Conservation (phyloP, 2,888 invertebrate species). For the Pheosia gnoma region DNA sequence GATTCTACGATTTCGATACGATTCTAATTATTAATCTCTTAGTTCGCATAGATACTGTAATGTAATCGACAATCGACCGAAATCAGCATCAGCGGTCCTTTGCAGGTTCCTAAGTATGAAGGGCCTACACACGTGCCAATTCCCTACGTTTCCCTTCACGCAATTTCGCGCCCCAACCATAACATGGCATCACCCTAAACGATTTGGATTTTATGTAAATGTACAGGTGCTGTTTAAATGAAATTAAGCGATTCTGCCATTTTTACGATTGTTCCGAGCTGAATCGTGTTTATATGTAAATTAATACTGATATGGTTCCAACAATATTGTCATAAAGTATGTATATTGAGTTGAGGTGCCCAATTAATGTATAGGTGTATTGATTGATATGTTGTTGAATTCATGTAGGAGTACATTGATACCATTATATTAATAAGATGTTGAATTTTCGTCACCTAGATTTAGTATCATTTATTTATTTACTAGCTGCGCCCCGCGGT, state of each 20-base stretch:
- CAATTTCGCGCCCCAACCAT: background rate
- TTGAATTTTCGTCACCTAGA: no score
- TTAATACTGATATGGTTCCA: constrained; percentile 10
- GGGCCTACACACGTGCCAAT: no score
- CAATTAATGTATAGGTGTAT: constrained; percentile 17
- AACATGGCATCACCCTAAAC: constrained; percentile 10
- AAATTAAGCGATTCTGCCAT: constrained; percentile 31
- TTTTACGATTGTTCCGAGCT: constrained; percentile 25
- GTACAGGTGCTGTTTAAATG: constrained; percentile 30
- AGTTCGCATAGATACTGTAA: no score
- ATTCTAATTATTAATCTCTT: no score
- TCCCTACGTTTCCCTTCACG: background rate
- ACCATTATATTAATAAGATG: no score
- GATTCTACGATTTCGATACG: no score
- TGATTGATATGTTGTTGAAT: background rate
- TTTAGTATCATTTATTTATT: no score
- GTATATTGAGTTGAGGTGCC: constrained; percentile 7
- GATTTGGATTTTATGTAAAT: constrained; percentile 22
- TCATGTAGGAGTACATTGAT: background rate
- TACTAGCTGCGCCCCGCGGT: no score
- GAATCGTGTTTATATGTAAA: constrained; percentile 24
- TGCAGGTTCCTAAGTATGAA: no score
- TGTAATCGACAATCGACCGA: no score
- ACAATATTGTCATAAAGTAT: constrained; percentile 21
- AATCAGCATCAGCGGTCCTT: no score